A percentile compares a stretch with the other conserved stretches of the same genome.
Evolutionary conservation across 1,140 invertebrate genomes (phyloP).

Genomic region (Bicyclus anynana): DNA sequence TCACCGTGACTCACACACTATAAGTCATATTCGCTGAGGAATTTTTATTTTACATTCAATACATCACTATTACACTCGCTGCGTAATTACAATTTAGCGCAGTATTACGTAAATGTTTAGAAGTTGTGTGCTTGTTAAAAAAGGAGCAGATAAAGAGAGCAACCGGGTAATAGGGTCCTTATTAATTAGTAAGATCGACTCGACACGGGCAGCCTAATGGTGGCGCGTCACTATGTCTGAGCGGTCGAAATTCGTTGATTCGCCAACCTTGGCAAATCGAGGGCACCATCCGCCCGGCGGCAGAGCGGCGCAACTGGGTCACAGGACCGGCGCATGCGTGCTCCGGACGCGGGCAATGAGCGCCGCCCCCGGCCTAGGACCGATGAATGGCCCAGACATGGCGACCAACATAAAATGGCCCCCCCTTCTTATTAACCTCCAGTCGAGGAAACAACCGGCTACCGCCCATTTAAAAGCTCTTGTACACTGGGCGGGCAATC

Average conservation of each 20-base stretch:
- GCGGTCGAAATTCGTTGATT: conserved; percentile 58
- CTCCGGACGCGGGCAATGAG: conserved; percentile 67
- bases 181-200: background rate
- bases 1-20: conserved; percentile 46
- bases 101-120: background rate
- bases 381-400: conserved; percentile 57
- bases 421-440: conserved; percentile 41
- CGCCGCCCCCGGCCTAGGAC: conserved; percentile 59
- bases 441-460: conserved; percentile 9
- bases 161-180: background rate
- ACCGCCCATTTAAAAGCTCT: conserved; percentile 33
- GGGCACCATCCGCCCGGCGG: conserved; percentile 55
- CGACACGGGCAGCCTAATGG: background rate
- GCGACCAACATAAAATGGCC: conserved; percentile 48
- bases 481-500: conserved; percentile 33
- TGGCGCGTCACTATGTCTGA: conserved; percentile 40
- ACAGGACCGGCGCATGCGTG: conserved; percentile 62
- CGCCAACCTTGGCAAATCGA: conserved; percentile 63
- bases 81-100: background rate
- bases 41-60: background rate
- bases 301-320: conserved; percentile 56
- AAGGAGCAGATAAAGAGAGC: background rate
- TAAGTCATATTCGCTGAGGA: conserved; percentile 13
- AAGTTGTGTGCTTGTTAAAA: background rate
- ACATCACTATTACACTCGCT: background rate